Conservation (phyloP, 2,888 invertebrate genomes). For the Heterodera filipjevi region DNA sequence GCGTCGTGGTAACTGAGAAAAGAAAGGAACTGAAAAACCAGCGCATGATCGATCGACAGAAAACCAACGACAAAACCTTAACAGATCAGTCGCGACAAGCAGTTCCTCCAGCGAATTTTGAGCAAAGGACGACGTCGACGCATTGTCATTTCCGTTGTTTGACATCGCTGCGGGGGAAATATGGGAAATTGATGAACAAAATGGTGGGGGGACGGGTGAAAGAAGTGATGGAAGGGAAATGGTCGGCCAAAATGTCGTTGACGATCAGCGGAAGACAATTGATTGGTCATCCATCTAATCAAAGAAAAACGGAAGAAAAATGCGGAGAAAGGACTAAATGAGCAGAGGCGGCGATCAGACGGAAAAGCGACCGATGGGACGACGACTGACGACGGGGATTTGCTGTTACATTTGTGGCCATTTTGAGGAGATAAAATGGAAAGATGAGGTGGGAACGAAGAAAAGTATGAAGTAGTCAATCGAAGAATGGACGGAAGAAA, state of each 20-base stretch:
- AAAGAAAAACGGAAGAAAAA: not conserved
- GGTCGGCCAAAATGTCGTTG: not conserved
- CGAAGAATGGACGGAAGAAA: not conserved
- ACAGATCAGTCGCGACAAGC: not conserved
- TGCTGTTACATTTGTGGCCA: not conserved
- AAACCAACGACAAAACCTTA: not conserved
- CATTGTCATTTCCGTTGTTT: not conserved
- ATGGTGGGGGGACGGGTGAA: not conserved
- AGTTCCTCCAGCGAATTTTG: not conserved
- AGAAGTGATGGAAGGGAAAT: not conserved
- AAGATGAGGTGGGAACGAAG: not conserved
- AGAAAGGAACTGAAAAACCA: not conserved
- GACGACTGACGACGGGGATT: not conserved
- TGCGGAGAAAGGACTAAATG: not conserved
- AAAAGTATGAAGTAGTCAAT: not conserved
- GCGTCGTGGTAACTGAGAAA: slow-evolving; percentile 53
- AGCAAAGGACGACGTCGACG: slow-evolving; percentile 1
- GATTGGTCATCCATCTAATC: not conserved
- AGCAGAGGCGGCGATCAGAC: not conserved
- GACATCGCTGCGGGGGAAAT: not conserved
- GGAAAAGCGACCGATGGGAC: not conserved
- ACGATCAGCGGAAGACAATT: not conserved
- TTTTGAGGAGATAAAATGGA: not conserved
- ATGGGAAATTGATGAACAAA: not conserved
- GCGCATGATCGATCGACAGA: not conserved